These are phyloP conservation scores for Catharus minimus DNA, from an alignment of 2,113 vertebrate species.

Conservation along the genomic window DNA sequence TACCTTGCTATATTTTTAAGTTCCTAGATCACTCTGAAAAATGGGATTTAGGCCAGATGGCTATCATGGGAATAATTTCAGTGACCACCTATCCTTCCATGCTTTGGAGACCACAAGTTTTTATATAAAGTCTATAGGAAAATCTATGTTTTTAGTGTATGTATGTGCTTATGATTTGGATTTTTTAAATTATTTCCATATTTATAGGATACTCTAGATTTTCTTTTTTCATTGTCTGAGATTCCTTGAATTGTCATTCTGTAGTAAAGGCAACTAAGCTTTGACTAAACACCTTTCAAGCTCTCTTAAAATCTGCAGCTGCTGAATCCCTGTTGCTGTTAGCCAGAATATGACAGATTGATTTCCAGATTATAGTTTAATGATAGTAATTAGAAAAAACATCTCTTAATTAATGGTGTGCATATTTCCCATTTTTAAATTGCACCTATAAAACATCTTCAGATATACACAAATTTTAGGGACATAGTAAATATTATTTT, in stretches of 20 bases:
- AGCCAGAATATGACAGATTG: neutral
- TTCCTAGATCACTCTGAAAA: neutral
- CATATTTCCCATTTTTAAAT: constrained; percentile 29
- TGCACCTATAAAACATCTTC: constrained; percentile 3
- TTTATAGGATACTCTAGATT: neutral
- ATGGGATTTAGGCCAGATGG: neutral
- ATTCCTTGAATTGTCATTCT: neutral
- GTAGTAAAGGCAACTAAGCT: neutral
- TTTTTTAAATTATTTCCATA: neutral
- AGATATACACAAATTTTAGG: constrained; percentile 24
- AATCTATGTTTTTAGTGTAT: neutral
- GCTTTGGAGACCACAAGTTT: neutral
- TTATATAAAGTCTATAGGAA: neutral
- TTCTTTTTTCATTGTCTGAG: neutral
- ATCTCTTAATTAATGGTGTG: constrained; percentile 6
- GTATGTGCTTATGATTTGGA: neutral
- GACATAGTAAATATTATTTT: constrained; percentile 52
- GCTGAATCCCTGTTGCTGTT: neutral
- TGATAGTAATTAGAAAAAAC: constrained; percentile 10
- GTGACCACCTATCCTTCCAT: neutral
- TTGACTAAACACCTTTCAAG: neutral
- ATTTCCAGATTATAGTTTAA: constrained; percentile 13
- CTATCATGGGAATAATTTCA: neutral
- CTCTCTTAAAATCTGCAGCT: neutral
- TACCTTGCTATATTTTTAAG: neutral